Conservation (phyloP, 2,113 vertebrate genomes). For the Burhinus oedicnemus region DNA sequence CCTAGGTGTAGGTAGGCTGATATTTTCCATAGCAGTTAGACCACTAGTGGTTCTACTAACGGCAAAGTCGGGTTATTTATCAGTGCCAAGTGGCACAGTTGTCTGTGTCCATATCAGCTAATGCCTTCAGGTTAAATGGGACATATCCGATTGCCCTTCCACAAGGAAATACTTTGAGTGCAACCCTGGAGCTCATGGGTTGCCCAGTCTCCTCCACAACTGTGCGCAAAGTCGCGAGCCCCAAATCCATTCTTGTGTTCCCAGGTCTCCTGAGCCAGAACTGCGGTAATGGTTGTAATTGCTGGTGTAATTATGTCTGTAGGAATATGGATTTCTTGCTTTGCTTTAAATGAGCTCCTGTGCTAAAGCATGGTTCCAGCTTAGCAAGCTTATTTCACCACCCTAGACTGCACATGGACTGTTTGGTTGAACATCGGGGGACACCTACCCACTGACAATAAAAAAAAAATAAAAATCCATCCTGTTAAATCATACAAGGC, state of each 20-base stretch:
- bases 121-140: not conserved
- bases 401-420: not conserved
- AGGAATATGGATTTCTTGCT: not conserved
- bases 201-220: accelerated
- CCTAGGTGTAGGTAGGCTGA: not conserved
- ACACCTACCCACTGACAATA: not conserved
- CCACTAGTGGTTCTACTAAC: not conserved
- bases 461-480: not conserved
- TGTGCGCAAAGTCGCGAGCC: accelerated
- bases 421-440: not conserved
- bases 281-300: not conserved
- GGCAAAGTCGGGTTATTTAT: not conserved
- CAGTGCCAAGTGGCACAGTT: not conserved
- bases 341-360: not conserved
- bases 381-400: not conserved
- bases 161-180: not conserved
- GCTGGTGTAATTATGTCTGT: not conserved
- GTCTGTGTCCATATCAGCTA: not conserved
- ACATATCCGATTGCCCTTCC: not conserved
- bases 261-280: not conserved
- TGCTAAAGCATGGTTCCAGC: not conserved
- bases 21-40: not conserved
- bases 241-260: not conserved
- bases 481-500: not conserved
- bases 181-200: not conserved